These are phyloP conservation scores for Cosmorhoe ocellata DNA, from an alignment of 2,888 invertebrate genomes.

Conservation along the genomic window DNA sequence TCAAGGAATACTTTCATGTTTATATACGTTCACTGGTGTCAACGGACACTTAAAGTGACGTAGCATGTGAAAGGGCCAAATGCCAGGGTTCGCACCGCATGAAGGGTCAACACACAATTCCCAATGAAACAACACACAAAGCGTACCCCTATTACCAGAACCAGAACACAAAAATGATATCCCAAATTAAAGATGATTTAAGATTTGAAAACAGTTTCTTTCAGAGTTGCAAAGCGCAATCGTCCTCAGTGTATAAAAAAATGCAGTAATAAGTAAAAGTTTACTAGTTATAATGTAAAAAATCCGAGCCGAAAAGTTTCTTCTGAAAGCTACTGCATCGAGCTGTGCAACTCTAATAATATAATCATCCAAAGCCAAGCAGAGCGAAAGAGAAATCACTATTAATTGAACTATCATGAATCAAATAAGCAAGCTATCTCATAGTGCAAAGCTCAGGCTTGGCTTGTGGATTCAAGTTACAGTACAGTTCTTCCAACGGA, in stretches of 20 bases:
- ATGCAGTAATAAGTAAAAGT: too few species aligned
- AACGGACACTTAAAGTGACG: too few species aligned
- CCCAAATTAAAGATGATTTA: neutral
- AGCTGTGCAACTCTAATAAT: neutral
- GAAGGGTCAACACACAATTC: slow-evolving; percentile 17
- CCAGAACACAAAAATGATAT: slow-evolving; percentile 13
- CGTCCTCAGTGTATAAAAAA: too few species aligned
- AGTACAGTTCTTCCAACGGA: too few species aligned
- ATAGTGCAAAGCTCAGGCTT: slow-evolving; percentile 47
- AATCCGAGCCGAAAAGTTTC: too few species aligned
- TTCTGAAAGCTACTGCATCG: too few species aligned
- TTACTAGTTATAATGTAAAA: too few species aligned
- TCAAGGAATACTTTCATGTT: too few species aligned
- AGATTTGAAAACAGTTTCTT: neutral
- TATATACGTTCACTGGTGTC: too few species aligned
- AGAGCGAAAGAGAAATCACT: slow-evolving; percentile 40
- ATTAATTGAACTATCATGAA: neutral
- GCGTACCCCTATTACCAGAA: slow-evolving; percentile 13
- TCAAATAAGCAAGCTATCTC: slow-evolving; percentile 29
- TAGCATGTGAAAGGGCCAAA: too few species aligned
- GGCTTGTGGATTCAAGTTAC: slow-evolving; percentile 35
- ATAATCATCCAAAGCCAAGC: slow-evolving; percentile 45
- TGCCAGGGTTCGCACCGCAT: too few species aligned
- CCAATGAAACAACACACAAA: slow-evolving; percentile 16
- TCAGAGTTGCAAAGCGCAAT: too few species aligned